phyloP scores from a whole-genome alignment of 2,113 vertebrate species.

The Aegypius monachus region DNA sequence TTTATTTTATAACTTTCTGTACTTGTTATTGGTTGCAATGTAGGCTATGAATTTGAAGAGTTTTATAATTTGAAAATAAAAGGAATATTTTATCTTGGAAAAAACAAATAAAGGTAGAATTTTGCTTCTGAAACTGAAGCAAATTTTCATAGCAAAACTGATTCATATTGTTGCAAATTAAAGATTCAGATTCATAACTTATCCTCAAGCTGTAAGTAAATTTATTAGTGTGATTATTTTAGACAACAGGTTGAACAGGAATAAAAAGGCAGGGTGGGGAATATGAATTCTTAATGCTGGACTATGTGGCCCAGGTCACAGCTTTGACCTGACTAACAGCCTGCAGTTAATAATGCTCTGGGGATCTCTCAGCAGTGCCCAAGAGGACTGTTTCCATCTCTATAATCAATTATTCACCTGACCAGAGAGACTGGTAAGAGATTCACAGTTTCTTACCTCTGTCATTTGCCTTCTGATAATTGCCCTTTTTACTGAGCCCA shows the following conservation, averaged over 20 bases:
- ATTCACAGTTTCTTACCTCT: not conserved
- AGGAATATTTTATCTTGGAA: not conserved
- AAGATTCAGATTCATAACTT: not conserved
- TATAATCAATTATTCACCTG: not conserved
- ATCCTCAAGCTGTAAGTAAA: not conserved
- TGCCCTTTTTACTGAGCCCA: not conserved
- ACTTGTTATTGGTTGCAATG: not conserved
- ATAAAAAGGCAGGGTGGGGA: not conserved
- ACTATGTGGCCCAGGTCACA: rapidly evolving
- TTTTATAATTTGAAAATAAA: not conserved
- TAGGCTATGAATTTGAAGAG: not conserved
- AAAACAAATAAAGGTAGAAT: not conserved
- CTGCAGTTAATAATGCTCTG: not conserved
- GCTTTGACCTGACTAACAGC: not conserved
- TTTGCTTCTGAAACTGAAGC: not conserved
- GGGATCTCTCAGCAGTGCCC: not conserved
- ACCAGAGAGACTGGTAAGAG: not conserved
- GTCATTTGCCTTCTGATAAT: not conserved
- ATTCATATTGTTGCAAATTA: not conserved
- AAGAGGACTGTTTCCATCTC: not conserved
- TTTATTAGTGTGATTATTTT: not conserved
- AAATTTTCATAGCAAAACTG: not conserved
- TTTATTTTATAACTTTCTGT: not conserved
- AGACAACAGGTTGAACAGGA: not conserved
- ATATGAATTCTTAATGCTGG: not conserved